These are phyloP conservation scores for Rhea pennata DNA, from an alignment of 2,113 vertebrate species.

Conservation along the genomic window DNA sequence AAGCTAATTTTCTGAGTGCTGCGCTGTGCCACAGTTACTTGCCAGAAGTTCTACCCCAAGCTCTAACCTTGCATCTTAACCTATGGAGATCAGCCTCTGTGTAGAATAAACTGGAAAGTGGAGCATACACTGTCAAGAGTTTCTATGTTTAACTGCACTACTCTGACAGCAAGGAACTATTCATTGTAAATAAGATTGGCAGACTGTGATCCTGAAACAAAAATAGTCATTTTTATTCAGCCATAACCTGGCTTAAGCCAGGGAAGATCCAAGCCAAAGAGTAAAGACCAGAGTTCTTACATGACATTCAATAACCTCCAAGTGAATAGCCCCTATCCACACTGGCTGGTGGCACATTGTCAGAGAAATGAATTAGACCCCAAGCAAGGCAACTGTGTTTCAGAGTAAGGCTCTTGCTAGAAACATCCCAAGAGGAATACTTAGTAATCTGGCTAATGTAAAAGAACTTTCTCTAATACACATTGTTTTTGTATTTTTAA, in stretches of 20 bases:
- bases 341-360: neutral
- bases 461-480: neutral
- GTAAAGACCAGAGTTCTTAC: neutral
- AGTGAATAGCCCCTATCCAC: neutral
- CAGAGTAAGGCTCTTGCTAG: neutral
- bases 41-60: neutral
- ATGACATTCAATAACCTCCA: neutral
- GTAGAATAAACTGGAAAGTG: neutral
- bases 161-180: neutral
- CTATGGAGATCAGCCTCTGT: neutral
- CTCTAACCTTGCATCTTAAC: slow-evolving; percentile 3
- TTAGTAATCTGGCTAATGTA: neutral
- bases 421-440: neutral
- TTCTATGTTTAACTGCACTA: neutral
- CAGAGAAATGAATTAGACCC: neutral
- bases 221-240: neutral
- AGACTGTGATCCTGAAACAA: neutral
- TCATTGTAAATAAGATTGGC: neutral
- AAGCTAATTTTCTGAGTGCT: neutral
- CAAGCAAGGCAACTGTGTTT: neutral
- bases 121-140: neutral
- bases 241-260: neutral
- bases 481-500: neutral
- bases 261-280: neutral
- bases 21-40: neutral